Conservation (phyloP, 2,113 vertebrate species). For the Mus spicilegus region DNA sequence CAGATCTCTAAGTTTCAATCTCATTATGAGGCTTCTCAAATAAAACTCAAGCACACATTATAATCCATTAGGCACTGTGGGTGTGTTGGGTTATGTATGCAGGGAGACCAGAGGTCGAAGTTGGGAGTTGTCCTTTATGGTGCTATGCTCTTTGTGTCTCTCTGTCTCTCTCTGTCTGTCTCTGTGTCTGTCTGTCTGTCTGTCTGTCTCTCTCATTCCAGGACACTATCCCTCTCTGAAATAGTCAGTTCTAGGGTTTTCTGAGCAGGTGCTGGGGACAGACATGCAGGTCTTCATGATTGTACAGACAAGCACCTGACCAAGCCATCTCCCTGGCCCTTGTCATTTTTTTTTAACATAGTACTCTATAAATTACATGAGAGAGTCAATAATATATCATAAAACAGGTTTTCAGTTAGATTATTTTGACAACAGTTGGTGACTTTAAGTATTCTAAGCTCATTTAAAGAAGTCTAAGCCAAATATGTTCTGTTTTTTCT, state of each 20-base stretch:
- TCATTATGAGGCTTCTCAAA: constrained; percentile 37
- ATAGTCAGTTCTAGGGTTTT: background rate
- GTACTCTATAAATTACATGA: background rate
- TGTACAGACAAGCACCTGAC: background rate
- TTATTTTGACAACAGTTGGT: background rate
- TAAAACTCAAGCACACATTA: background rate
- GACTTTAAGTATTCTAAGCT: background rate
- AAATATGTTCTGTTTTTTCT: background rate
- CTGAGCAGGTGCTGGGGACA: too few relatives aligned
- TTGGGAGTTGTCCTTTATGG: background rate
- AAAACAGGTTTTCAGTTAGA: background rate
- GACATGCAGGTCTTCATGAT: background rate
- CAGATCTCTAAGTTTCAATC: background rate
- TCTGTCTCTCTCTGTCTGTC: background rate
- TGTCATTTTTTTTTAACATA: background rate
- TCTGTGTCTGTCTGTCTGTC: rapidly evolving
- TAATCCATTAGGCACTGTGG: background rate
- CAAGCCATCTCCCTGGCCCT: background rate
- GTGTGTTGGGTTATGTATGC: background rate
- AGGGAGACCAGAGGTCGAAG: background rate
- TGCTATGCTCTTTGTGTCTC: background rate
- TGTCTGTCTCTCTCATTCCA: background rate
- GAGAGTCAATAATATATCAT: background rate
- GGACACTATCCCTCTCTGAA: background rate
- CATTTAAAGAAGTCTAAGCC: background rate